Evolutionary conservation across 53 echinoderm and acorn worm species (phyloP).

Genomic region (Stichopus horrens): DNA sequence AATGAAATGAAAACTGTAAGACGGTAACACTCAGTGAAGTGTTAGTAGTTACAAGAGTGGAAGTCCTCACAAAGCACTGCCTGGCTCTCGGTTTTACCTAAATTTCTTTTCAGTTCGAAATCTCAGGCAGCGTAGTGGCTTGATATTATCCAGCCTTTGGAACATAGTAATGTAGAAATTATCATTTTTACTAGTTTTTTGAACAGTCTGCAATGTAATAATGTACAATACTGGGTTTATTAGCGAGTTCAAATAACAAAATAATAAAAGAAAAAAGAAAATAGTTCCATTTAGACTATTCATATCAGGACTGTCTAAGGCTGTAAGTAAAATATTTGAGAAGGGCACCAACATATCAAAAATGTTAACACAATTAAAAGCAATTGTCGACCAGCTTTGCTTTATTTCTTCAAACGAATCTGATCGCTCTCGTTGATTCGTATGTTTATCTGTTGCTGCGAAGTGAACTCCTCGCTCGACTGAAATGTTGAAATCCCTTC

Average conservation of each 20-base stretch:
- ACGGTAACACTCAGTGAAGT: too few species aligned
- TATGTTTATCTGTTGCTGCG: background rate
- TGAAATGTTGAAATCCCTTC: too few species aligned
- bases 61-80: too few species aligned
- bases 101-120: too few species aligned
- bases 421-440: background rate
- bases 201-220: background rate
- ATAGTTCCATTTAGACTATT: background rate
- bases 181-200: background rate
- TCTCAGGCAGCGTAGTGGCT: too few species aligned
- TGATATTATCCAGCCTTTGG: background rate
- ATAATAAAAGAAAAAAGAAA: too few species aligned
- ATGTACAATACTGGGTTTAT: slow-evolving; percentile 10
- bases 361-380: slow-evolving; percentile 3
- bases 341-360: background rate
- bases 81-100: too few species aligned
- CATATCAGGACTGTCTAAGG: too few species aligned
- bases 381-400: background rate
- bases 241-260: background rate
- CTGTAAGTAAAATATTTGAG: background rate
- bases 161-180: background rate
- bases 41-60: too few species aligned
- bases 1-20: too few species aligned
- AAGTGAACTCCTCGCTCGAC: too few species aligned
- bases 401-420: background rate